Conservation (phyloP, 2,888 invertebrate species). For the Dascillus cervinus region DNA sequence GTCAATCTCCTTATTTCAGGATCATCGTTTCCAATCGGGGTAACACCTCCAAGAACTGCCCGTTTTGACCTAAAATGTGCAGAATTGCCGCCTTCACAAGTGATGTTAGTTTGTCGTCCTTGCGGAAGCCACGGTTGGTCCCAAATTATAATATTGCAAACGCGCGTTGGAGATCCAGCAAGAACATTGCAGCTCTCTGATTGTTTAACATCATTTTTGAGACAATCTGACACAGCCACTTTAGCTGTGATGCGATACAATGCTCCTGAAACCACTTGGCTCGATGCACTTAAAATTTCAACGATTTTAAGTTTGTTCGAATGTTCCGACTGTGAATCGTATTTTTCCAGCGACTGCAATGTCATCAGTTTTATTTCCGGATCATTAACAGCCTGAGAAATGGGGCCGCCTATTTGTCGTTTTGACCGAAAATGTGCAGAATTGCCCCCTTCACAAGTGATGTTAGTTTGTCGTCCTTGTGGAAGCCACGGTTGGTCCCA, state of each 20-base stretch:
- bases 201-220: constrained; percentile 30
- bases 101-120: constrained; percentile 38
- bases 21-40: background rate
- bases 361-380: constrained; percentile 26
- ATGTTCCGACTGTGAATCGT: constrained; percentile 39
- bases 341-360: constrained; percentile 32
- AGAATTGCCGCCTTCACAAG: constrained; percentile 27
- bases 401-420: constrained; percentile 14
- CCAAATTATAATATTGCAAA: constrained; percentile 48
- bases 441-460: constrained; percentile 32
- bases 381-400: constrained; percentile 33
- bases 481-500: constrained; percentile 54
- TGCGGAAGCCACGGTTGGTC: constrained; percentile 50
- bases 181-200: constrained; percentile 22
- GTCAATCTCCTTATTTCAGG: constrained; percentile 20
- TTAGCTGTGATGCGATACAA: constrained; percentile 50
- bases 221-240: constrained; percentile 50
- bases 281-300: constrained; percentile 42
- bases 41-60: background rate
- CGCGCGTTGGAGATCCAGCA: constrained; percentile 26
- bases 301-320: constrained; percentile 38
- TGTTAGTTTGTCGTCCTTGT: constrained; percentile 39
- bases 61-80: constrained; percentile 3
- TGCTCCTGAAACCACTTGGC: constrained; percentile 49
- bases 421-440: constrained; percentile 8